Percentiles rank a stretch among this genome's conserved stretches.
Conservation (phyloP, 2,888 invertebrate genomes). For the Deilephila elpenor region DNA sequence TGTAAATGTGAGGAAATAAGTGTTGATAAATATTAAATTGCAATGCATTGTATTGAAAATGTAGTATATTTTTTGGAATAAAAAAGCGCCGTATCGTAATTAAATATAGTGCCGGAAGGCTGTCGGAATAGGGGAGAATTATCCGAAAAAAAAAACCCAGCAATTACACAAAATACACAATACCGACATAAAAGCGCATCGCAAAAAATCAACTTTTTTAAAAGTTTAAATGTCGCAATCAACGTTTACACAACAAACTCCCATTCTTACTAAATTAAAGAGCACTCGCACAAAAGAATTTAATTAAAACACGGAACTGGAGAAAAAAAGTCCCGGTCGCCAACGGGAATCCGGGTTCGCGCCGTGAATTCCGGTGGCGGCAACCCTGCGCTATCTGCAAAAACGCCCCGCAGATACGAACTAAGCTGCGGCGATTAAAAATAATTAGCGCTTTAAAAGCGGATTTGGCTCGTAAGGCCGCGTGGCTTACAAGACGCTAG, state of each 20-base stretch:
- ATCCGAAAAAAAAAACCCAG: not conserved
- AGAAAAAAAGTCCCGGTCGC: slow-evolving; percentile 21
- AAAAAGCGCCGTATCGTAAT: no score
- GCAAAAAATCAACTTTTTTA: not conserved
- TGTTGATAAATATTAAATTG: no score
- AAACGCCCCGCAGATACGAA: slow-evolving; percentile 53
- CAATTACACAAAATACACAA: slow-evolving; percentile 29
- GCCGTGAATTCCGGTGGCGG: slow-evolving; percentile 30
- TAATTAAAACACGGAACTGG: slow-evolving; percentile 26
- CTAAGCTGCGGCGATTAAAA: slow-evolving; percentile 65
- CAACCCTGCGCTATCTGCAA: slow-evolving; percentile 42
- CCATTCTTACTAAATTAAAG: slow-evolving; percentile 26
- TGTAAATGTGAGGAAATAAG: not conserved
- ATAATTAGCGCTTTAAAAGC: slow-evolving; percentile 69
- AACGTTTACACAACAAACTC: slow-evolving; percentile 27
- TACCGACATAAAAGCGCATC: slow-evolving; percentile 7
- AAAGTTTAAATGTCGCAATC: slow-evolving; percentile 24
- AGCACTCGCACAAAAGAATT: slow-evolving; percentile 26
- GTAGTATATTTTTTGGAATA: no score
- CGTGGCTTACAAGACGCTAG: slow-evolving; percentile 45
- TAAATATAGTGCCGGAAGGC: no score
- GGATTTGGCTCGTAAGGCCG: slow-evolving; percentile 55
- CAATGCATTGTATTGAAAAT: no score
- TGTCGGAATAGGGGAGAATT: not conserved
- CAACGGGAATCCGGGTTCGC: slow-evolving; percentile 26